Conservation (phyloP, 2,888 invertebrate genomes). For the Portevinia maculata region DNA sequence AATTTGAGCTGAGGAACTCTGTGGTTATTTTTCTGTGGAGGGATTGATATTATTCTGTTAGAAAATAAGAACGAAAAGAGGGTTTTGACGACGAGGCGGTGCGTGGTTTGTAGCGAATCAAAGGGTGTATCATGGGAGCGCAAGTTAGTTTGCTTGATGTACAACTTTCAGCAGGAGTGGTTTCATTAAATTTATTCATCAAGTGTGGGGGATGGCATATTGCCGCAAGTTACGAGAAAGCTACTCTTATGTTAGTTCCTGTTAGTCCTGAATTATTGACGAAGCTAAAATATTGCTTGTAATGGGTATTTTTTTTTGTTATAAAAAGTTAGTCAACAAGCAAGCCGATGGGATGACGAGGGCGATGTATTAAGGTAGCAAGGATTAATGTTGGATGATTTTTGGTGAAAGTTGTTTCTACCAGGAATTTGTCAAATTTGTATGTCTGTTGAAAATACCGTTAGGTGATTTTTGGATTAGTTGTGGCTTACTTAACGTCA, state of each 20-base stretch:
- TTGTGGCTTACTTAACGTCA: no score
- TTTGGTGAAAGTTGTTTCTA: no score
- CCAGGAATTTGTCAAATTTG: no score
- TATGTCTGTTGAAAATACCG: no score
- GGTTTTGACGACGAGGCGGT: slow-evolving; percentile 3
- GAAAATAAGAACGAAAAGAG: slow-evolving; percentile 5
- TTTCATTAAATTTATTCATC: slow-evolving; percentile 3
- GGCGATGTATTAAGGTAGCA: no score
- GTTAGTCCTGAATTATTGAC: no score
- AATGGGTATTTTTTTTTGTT: background rate
- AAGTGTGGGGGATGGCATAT: background rate
- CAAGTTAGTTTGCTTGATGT: background rate
- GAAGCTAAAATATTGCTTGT: background rate
- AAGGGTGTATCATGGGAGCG: background rate
- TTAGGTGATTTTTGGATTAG: no score
- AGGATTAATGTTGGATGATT: no score
- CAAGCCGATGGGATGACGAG: no score
- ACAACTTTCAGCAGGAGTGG: background rate
- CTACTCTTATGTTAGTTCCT: no score
- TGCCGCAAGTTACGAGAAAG: background rate
- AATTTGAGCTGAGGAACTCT: slow-evolving; percentile 1
- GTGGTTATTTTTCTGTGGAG: slow-evolving; percentile 6
- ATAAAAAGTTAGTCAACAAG: no score
- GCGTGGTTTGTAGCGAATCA: slow-evolving; percentile 1
- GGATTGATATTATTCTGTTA: slow-evolving; percentile 6